Percentiles rank a stretch among this genome's conserved stretches.
phyloP scores from a whole-genome alignment of 2,888 invertebrate genomes.

The Onthophagus sagittarius region DNA sequence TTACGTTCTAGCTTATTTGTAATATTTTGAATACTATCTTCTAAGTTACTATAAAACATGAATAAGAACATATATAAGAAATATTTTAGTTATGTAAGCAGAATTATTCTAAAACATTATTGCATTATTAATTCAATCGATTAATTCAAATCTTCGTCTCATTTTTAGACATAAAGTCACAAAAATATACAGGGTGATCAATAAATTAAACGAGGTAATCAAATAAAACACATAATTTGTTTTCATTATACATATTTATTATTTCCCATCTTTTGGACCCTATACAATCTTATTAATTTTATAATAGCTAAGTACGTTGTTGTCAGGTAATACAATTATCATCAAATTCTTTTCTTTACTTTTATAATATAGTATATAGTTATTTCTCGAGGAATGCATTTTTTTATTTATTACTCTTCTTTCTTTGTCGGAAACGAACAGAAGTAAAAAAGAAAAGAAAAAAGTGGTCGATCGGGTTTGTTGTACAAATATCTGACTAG shows the following conservation, averaged over 20 bases:
- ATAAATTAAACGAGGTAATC: too few species aligned
- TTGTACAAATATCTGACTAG: slow-evolving; percentile 51
- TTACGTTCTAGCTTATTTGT: too few species aligned
- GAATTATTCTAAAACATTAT: too few species aligned
- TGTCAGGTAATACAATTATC: slow-evolving; percentile 55
- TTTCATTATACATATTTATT: slow-evolving; percentile 59
- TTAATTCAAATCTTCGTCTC: too few species aligned
- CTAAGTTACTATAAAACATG: too few species aligned
- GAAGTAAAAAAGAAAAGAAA: slow-evolving; percentile 33
- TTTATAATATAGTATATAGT: slow-evolving; percentile 20
- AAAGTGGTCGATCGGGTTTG: slow-evolving; percentile 49
- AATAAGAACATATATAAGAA: too few species aligned
- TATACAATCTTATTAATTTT: slow-evolving; percentile 56
- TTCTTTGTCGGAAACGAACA: background rate
- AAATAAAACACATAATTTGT: too few species aligned
- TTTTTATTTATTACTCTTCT: slow-evolving; percentile 42
- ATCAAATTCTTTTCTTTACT: slow-evolving; percentile 43
- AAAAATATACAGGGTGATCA: too few species aligned
- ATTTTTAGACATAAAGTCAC: too few species aligned
- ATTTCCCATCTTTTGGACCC: slow-evolving; percentile 72
- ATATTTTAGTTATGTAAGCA: too few species aligned
- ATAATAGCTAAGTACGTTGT: slow-evolving; percentile 56
- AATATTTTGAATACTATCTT: too few species aligned
- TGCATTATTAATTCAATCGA: too few species aligned
- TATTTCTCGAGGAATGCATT: slow-evolving; percentile 49